Conservation (phyloP, 2,797 vertebrate species). For the Malacoraja senta region DNA sequence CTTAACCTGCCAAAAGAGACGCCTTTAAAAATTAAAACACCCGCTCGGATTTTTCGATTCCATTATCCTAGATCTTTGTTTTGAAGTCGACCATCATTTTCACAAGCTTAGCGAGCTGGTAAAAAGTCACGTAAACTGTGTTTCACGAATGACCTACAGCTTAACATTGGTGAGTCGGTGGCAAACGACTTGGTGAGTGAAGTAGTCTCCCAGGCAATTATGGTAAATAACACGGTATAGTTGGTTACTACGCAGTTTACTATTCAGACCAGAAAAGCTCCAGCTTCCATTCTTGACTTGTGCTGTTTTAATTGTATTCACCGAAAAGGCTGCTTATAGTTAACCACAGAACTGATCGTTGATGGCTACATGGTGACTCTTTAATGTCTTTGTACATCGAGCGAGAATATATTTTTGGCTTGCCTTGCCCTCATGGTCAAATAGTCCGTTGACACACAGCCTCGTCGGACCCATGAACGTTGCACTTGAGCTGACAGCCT, state of each 20-base stretch:
- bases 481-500: background rate
- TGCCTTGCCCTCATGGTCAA: background rate
- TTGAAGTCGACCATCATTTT: background rate
- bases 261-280: background rate
- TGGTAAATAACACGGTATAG: too few relatives aligned
- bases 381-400: background rate
- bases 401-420: background rate
- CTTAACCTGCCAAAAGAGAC: background rate
- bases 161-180: slow-evolving; percentile 17
- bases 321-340: background rate
- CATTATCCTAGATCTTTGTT: background rate
- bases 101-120: background rate
- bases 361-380: too few relatives aligned
- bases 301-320: background rate
- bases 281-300: background rate
- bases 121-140: slow-evolving; percentile 5
- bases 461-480: background rate
- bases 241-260: background rate
- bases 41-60: background rate
- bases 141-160: background rate
- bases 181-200: background rate
- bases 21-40: background rate
- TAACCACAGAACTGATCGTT: too few relatives aligned
- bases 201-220: background rate
- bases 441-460: background rate